Evolutionary conservation across 1,140 invertebrate species (phyloP), one percentile per base, ranked within the genome.

Genomic region (Episyrphus balteatus): DNA sequence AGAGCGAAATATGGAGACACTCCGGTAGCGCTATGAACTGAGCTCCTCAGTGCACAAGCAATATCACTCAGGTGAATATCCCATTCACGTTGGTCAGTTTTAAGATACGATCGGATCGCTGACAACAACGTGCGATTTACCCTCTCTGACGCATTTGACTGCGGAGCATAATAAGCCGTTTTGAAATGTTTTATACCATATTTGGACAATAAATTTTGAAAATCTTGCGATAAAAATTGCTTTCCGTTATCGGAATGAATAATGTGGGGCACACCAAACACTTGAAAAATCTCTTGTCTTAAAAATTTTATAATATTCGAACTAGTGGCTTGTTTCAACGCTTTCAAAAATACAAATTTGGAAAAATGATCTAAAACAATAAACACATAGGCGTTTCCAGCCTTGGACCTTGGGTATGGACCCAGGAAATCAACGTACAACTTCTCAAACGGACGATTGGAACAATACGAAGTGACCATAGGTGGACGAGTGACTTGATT

Each of bases 401-500:
- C n/a, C n/a, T n/a, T n/a, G n/a, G n/a, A n/a, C n/a, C n/a, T n/a
- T n/a, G n/a, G n/a, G n/a, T n/a, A n/a, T n/a, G n/a, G n/a, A n/a
- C n/a, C n/a, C n/a, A n/a, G n/a, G n/a, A n/a, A n/a, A n/a, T n/a
- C n/a, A n/a, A n/a, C n/a, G n/a, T n/a, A n/a, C n/a, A n/a, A n/a
- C 13, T n/a, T n/a, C n/a, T n/a, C n/a, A n/a, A n/a, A n/a, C n/a
- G n/a, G n/a, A n/a, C n/a, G n/a, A n/a, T n/a, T n/a, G n/a, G n/a
- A n/a, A n/a, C n/a, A n/a, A n/a, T n/a, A n/a, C n/a, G n/a, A n/a
- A n/a, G n/a, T n/a, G n/a, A n/a, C 48, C 33, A 54, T 37, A 10
- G 49, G 52, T 10, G 47, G 44, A 37, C 47, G 46, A 5, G 47
- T 15, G 0, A 17, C 2, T 5, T 11, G n/a, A 19, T 54, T 55